These are phyloP conservation scores for Hirundichthys speculiger DNA, from an alignment of 2,113 vertebrate genomes.

Conservation along the genomic window DNA sequence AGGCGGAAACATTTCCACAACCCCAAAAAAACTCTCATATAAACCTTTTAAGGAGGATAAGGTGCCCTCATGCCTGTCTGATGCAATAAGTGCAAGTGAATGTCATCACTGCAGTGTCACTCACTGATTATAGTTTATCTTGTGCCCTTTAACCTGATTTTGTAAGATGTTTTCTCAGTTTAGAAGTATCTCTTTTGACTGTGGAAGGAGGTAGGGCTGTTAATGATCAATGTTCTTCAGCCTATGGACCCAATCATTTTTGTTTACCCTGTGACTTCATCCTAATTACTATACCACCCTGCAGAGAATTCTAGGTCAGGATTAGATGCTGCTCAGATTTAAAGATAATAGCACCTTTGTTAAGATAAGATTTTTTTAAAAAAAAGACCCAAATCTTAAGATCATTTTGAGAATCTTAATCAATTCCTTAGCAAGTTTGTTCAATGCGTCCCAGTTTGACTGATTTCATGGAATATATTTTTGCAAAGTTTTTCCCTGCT, in stretches of 20 bases:
- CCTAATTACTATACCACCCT: slow-evolving; percentile 36
- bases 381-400: no score
- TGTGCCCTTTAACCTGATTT: slow-evolving; percentile 58
- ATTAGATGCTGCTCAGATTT: not conserved
- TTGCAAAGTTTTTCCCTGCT: not conserved
- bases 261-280: slow-evolving; percentile 42
- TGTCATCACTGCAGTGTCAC: slow-evolving; percentile 18
- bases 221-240: slow-evolving; percentile 28
- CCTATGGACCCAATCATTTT: slow-evolving; percentile 31
- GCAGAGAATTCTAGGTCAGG: slow-evolving; percentile 5
- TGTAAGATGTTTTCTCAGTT: slow-evolving; percentile 29
- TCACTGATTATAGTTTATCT: not conserved
- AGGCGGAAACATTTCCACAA: slow-evolving; percentile 11
- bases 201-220: slow-evolving; percentile 32
- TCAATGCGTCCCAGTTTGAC: no score
- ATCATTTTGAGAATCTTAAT: no score
- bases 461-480: no score
- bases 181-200: slow-evolving; percentile 13
- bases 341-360: no score
- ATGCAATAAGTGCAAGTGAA: slow-evolving; percentile 9
- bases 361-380: no score
- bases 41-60: not conserved
- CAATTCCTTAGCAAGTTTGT: no score
- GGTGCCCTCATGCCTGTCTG: not conserved
- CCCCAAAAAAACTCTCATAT: no score